These are phyloP conservation scores for Timema cristinae DNA, from an alignment of 2,888 invertebrate genomes.

Conservation along the genomic window DNA sequence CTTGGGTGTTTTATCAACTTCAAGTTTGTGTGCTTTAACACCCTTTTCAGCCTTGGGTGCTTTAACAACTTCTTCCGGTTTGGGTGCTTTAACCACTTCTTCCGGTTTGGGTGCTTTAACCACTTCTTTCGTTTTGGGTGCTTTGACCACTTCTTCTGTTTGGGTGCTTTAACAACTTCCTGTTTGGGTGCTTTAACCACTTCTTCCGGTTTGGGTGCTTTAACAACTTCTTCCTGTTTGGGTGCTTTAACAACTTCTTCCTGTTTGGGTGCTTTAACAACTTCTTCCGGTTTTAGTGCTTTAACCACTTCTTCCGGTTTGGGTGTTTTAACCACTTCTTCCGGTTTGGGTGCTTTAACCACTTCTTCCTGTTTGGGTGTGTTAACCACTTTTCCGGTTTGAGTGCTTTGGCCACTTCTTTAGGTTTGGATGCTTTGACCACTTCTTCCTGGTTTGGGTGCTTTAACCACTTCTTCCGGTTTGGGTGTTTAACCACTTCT, in stretches of 20 bases:
- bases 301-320: too few species aligned
- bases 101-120: neutral
- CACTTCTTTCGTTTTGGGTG: neutral
- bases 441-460: too few species aligned
- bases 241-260: neutral
- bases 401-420: neutral
- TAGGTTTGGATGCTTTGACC: neutral
- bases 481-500: neutral
- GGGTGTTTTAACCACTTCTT: too few species aligned
- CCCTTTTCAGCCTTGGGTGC: neutral
- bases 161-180: too few species aligned
- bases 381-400: neutral
- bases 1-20: neutral
- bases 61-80: neutral
- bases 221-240: too few species aligned
- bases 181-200: neutral
- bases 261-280: neutral
- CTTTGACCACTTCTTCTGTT: too few species aligned
- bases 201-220: neutral
- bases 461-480: too few species aligned
- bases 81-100: neutral
- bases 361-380: too few species aligned
- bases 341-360: too few species aligned
- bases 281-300: neutral
- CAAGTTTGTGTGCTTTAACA: neutral